Conservation (phyloP, 23 tunicate species). For the Clavelina lepadiformis region DNA sequence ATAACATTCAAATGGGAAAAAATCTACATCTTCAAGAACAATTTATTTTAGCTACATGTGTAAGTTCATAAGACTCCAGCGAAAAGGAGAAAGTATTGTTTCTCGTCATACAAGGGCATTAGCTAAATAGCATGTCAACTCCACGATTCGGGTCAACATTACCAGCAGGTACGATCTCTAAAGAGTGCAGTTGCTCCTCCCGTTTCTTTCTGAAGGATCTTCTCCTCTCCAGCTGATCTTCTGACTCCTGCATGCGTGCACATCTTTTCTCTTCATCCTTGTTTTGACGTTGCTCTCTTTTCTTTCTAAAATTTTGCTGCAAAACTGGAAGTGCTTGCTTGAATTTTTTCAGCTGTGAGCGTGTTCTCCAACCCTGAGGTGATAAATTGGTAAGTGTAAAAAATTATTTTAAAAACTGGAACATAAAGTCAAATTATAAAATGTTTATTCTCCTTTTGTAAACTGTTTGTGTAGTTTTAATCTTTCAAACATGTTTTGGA, state of each 20-base stretch:
- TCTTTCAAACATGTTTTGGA: no score
- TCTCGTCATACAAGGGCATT: no score
- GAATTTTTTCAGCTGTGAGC: slow-evolving; percentile 46
- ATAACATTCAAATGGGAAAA: no score
- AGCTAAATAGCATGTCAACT: no score
- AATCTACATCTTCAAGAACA: no score
- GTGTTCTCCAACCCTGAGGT: slow-evolving; percentile 79
- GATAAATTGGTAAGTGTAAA: no score
- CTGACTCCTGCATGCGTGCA: slow-evolving; percentile 8
- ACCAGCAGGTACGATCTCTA: slow-evolving; percentile 73
- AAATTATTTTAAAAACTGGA: no score
- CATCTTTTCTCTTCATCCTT: slow-evolving; percentile 20
- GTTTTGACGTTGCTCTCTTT: slow-evolving; percentile 26
- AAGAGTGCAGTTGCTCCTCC: slow-evolving; percentile 48
- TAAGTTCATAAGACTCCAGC: no score
- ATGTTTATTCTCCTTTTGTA: not conserved
- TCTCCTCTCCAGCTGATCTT: slow-evolving; percentile 22
- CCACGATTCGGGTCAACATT: no score
- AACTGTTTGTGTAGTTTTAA: not conserved
- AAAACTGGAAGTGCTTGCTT: slow-evolving; percentile 42
- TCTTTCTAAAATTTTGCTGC: slow-evolving; percentile 55
- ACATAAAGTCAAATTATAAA: no score
- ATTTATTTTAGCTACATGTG: no score
- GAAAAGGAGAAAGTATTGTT: no score
- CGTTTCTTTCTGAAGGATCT: slow-evolving; percentile 39